Percentiles rank a stretch among this genome's conserved stretches.
Evolutionary conservation across 1,140 invertebrate species (phyloP).

Genomic region (Leptinotarsa lineolata): DNA sequence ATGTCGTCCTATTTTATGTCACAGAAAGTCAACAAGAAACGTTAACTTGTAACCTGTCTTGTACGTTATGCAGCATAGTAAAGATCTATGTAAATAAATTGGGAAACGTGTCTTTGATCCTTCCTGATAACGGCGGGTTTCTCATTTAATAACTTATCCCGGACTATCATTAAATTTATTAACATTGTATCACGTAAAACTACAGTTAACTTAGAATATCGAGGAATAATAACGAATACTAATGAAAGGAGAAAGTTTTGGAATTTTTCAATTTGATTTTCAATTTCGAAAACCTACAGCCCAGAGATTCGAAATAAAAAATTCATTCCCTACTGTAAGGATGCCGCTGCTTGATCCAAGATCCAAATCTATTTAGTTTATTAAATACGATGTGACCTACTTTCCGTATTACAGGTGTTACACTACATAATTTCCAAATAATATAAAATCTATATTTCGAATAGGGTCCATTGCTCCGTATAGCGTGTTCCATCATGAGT

Average conservation of each 20-base stretch:
- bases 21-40: neutral
- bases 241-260: neutral
- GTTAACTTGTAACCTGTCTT: neutral
- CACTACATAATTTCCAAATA: no score
- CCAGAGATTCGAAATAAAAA: no score
- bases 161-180: slow-evolving; percentile 10
- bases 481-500: no score
- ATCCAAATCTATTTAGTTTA: no score
- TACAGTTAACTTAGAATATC: neutral
- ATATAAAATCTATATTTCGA: no score
- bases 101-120: slow-evolving; percentile 11
- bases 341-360: no score
- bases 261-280: neutral
- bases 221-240: neutral
- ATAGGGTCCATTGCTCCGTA: no score
- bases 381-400: no score
- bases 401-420: no score
- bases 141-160: slow-evolving; percentile 12
- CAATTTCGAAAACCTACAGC: no score
- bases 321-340: no score
- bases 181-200: slow-evolving; percentile 8
- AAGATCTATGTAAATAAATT: slow-evolving; percentile 17
- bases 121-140: neutral
- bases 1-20: slow-evolving; percentile 10
- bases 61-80: neutral